Percentiles rank a stretch among this genome's conserved stretches.
Conservation (phyloP, 2,888 invertebrate genomes). For the Apamea anceps region DNA sequence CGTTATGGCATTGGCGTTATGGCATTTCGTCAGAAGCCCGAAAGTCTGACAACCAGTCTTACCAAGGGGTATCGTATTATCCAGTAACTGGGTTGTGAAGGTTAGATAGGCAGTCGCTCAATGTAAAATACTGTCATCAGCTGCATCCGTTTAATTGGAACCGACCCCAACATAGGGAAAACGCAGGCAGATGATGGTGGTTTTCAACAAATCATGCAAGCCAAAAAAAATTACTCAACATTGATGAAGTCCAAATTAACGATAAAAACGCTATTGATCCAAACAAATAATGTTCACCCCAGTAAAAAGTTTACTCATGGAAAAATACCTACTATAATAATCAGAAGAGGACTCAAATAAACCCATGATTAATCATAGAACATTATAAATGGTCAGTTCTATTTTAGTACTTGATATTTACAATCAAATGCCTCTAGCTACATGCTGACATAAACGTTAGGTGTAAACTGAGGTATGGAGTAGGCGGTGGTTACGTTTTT, state of each 20-base stretch:
- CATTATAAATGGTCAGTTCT: constrained; percentile 33
- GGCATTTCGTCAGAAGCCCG: too few relatives aligned
- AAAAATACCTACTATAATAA: neutral
- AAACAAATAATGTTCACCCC: too few relatives aligned
- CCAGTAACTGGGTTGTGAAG: too few relatives aligned
- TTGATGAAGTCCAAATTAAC: neutral
- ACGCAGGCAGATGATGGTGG: too few relatives aligned
- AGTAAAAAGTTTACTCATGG: neutral
- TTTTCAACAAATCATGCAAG: neutral
- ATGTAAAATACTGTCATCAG: too few relatives aligned
- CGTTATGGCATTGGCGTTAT: too few relatives aligned
- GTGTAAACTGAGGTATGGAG: constrained; percentile 28
- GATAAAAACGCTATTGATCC: neutral
- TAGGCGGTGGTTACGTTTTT: constrained; percentile 39
- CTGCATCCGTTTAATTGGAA: too few relatives aligned
- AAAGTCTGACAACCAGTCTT: too few relatives aligned
- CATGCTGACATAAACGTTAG: constrained; percentile 41
- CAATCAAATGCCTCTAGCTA: constrained; percentile 37
- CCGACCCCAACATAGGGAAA: too few relatives aligned
- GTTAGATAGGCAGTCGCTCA: too few relatives aligned
- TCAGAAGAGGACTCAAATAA: constrained; percentile 6
- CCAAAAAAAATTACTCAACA: neutral
- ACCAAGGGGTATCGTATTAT: too few relatives aligned
- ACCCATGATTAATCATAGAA: constrained; percentile 32
- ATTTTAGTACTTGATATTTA: constrained; percentile 44